Evolutionary conservation across 2,113 vertebrate genomes (phyloP).

Genomic region (Seriola rivoliana): DNA sequence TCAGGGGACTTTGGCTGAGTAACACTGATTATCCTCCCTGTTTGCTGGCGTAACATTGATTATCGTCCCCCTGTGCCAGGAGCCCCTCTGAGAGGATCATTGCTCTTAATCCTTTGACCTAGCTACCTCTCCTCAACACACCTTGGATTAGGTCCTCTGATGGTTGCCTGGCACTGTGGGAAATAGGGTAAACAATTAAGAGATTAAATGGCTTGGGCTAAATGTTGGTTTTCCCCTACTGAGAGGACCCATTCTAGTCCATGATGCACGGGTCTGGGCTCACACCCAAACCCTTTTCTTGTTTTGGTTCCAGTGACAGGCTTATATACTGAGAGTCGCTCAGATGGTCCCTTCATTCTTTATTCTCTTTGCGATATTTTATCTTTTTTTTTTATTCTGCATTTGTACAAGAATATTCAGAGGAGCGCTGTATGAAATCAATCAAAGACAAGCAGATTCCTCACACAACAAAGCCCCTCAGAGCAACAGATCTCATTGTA

Average conservation of each 20-base stretch:
- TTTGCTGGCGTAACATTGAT: conserved; percentile 80
- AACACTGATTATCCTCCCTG: conserved; percentile 78
- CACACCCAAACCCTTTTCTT: conserved; percentile 68
- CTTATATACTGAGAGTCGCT: conserved; percentile 49
- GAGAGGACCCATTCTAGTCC: conserved; percentile 67
- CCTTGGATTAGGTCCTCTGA: conserved; percentile 76
- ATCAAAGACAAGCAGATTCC: conserved; percentile 52
- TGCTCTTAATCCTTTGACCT: conserved; percentile 82
- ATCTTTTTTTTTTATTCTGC: conserved; percentile 19
- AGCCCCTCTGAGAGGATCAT: conserved; percentile 81
- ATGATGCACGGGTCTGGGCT: conserved; percentile 71
- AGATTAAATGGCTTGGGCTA: conserved; percentile 77
- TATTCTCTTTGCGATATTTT: conserved; percentile 34
- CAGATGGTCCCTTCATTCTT: conserved; percentile 59
- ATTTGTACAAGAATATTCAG: conserved; percentile 50
- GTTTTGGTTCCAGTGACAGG: conserved; percentile 68
- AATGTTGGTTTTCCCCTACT: conserved; percentile 67
- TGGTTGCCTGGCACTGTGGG: conserved; percentile 68
- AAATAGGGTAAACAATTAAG: conserved; percentile 82
- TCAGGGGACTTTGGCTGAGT: conserved; percentile 67
- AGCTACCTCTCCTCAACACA: conserved; percentile 79
- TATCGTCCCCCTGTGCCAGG: conserved; percentile 70
- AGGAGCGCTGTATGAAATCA: conserved; percentile 34
- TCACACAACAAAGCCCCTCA: conserved; percentile 49
- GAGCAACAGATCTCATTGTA: conserved; percentile 57